phyloP scores from a whole-genome alignment of 2,797 vertebrate genomes.

The Podarcis siculus region DNA sequence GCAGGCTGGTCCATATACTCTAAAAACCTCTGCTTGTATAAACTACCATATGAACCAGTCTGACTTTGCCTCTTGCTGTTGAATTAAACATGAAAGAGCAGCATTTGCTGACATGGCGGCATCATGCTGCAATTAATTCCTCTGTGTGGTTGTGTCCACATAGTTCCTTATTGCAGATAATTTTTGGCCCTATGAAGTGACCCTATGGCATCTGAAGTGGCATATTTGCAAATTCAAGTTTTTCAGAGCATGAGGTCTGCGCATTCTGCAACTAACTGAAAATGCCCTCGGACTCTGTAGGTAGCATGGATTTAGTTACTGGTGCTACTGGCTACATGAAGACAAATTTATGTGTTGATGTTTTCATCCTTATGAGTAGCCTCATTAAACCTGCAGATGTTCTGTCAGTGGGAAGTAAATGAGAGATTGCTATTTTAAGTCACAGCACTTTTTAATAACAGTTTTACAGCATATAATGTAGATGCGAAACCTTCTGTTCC shows the following conservation, averaged over 20 bases:
- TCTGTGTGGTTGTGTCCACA: neutral
- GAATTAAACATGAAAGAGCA: neutral
- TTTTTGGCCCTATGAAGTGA: neutral
- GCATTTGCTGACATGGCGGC: neutral
- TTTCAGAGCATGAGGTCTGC: conserved; percentile 25
- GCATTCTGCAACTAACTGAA: conserved; percentile 55
- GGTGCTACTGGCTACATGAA: conserved; percentile 44
- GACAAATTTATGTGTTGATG: conserved; percentile 64
- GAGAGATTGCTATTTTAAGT: conserved; percentile 49
- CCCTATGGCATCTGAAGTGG: neutral
- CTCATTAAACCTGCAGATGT: conserved; percentile 71
- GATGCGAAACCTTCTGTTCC: conserved; percentile 38
- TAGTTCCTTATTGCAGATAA: neutral
- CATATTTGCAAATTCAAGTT: conserved; percentile 27
- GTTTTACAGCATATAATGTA: conserved; percentile 56
- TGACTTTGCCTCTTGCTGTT: neutral
- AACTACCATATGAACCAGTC: neutral
- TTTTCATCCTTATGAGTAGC: conserved; percentile 62
- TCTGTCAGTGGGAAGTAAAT: conserved; percentile 51
- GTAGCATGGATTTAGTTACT: conserved; percentile 39
- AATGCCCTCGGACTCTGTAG: conserved; percentile 32
- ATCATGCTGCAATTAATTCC: neutral
- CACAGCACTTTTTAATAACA: conserved; percentile 56
- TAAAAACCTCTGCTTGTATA: neutral
- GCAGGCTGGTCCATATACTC: neutral